Evolutionary conservation across 2,113 vertebrate species (phyloP).

Genomic region (Taxidea taxus): DNA sequence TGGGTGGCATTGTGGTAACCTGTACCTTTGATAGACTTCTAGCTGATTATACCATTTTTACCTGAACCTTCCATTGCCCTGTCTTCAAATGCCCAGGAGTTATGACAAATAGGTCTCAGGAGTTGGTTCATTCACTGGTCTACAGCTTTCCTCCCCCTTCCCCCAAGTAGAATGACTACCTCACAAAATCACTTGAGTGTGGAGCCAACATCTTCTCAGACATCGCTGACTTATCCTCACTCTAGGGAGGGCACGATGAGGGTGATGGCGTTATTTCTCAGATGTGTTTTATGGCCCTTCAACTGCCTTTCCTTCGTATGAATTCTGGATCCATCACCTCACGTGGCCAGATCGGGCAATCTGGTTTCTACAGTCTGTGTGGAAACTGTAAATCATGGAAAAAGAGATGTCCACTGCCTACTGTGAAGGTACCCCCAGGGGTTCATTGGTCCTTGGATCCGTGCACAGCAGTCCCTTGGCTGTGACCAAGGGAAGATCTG

Average conservation of each 20-base stretch:
- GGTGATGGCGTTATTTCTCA: not conserved
- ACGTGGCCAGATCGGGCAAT: not conserved
- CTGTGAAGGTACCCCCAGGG: too few relatives aligned
- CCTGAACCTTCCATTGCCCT: not conserved
- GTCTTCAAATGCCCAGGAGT: not conserved
- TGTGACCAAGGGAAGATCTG: not conserved
- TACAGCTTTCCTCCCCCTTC: fast-evolving
- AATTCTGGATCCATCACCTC: not conserved
- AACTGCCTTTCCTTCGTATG: not conserved
- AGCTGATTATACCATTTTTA: not conserved
- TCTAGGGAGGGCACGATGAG: not conserved
- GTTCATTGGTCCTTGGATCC: not conserved
- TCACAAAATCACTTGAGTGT: not conserved
- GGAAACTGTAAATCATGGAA: not conserved
- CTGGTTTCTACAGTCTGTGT: not conserved
- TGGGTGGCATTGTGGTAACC: not conserved
- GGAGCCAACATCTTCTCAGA: not conserved
- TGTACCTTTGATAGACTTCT: not conserved
- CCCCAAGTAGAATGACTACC: not conserved
- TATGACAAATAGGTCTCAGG: not conserved
- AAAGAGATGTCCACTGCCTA: not conserved
- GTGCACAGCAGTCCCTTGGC: not conserved
- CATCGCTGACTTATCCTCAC: not conserved
- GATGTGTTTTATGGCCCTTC: not conserved
- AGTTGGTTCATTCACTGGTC: not conserved